Evolutionary conservation across 2,113 vertebrate genomes (phyloP), one percentile per base, ranked within the genome.

Genomic region (Hepsetus odoe): DNA sequence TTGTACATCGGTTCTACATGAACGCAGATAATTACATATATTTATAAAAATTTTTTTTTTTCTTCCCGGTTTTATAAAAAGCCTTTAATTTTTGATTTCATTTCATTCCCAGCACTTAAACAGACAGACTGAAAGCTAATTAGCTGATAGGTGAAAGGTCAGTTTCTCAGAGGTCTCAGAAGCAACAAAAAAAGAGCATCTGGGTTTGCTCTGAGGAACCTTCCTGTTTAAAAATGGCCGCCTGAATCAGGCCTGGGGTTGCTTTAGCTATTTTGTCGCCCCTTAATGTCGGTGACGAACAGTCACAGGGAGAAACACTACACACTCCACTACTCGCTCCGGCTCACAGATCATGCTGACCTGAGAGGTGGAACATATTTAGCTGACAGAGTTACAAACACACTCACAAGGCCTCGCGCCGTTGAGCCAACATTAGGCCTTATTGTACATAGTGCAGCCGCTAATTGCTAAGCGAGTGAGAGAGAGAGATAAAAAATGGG

Each of bases 271-370:
- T 70, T 30, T 7, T n/a, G 14, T 20, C 56, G 28, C 46, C 44
- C 79, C 4, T 33, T 71, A 76, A 81, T 71, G 7, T 75, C 66
- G n/a, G 18, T 53, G 72, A 26, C 58, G n/a, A 61, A 30, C 20
- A 69, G 62, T 70, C 30, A 24, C 13, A 46, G 66, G 38, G 49
- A 26, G 22, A 35, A 49, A 72, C 5, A 33, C 22, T 40, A 32
- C 30, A 44, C 30, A 58, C 28, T 44, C 8, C 49, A 72, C 20
- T 26, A 13, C 68, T 35, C 44, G 26, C 33, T 32, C 44, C 73
- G 33, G n/a, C 53, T 44, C 35, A 76, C 11, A 76, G 24, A 11
- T 71, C 10, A 64, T 53, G 62, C 59, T 35, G 33, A 61, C 67
- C 28, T 40, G 4, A 74, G 40, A 62, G 70, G 20, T 24, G 8